Conservation (phyloP, 2,797 vertebrate species). For the Nyctalus aviator region DNA sequence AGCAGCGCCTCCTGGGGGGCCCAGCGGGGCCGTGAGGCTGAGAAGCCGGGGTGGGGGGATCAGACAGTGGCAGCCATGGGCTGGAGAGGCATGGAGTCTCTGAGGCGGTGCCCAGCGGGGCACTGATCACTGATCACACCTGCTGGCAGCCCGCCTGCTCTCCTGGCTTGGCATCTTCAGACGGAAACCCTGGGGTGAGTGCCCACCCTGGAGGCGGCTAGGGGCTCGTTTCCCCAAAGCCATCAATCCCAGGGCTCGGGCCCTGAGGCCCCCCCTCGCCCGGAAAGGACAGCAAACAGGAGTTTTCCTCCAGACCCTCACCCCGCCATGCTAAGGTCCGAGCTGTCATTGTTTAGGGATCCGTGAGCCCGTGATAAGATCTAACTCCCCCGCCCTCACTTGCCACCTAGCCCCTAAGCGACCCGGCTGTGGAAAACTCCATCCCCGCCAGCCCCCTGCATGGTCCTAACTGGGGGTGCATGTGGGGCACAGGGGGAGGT, state of each 20-base stretch:
- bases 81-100: neutral
- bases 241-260: no score
- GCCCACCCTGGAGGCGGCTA: neutral
- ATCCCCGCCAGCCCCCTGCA: neutral
- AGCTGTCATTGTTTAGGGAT: neutral
- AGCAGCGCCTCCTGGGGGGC: neutral
- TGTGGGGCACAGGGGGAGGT: no score
- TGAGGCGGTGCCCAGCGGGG: neutral
- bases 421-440: neutral
- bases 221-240: neutral
- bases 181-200: neutral
- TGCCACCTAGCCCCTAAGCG: neutral
- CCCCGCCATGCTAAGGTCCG: neutral
- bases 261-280: neutral
- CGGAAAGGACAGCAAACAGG: neutral
- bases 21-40: neutral
- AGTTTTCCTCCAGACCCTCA: neutral
- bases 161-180: neutral
- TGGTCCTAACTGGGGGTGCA: neutral
- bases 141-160: neutral
- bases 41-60: neutral
- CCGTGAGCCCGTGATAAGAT: neutral
- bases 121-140: neutral
- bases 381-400: neutral
- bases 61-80: neutral